Evolutionary conservation across 2,113 vertebrate genomes (phyloP).

Genomic region (Ammospiza caudacuta): DNA sequence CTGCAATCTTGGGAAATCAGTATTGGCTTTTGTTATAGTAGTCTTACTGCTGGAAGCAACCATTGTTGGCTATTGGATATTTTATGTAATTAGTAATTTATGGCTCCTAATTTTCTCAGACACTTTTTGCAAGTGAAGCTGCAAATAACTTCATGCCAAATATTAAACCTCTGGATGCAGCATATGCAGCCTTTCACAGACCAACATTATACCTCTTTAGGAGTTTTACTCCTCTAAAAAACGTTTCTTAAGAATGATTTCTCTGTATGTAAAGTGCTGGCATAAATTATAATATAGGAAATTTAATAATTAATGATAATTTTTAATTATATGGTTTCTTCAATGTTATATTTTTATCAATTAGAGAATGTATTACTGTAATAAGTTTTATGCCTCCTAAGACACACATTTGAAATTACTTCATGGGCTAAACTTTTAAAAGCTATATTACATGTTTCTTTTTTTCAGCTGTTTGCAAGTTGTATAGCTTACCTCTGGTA

Average conservation of each 20-base stretch:
- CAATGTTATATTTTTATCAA: constrained; percentile 45
- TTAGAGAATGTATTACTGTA: constrained; percentile 22
- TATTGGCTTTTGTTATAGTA: constrained; percentile 17
- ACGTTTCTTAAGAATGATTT: constrained; percentile 22
- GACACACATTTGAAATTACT: constrained; percentile 3
- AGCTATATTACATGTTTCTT: neutral
- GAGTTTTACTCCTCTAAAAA: constrained; percentile 14
- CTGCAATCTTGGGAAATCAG: constrained; percentile 13
- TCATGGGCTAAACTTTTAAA: constrained; percentile 45
- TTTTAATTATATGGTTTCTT: constrained; percentile 40
- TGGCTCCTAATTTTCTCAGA: constrained; percentile 54
- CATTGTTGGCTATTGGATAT: neutral
- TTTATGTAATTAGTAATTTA: constrained; percentile 69
- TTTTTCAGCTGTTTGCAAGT: constrained; percentile 17
- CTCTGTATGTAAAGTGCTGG: neutral
- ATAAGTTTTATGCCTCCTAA: constrained; percentile 23
- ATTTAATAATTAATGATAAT: constrained; percentile 20
- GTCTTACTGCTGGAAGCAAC: constrained; percentile 30
- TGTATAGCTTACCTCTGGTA: neutral
- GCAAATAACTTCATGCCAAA: constrained; percentile 55
- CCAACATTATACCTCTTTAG: constrained; percentile 30
- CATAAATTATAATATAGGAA: constrained; percentile 35
- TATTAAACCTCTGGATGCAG: neutral
- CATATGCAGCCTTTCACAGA: constrained; percentile 32
- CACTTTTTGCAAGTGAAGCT: constrained; percentile 34